Base-by-base conservation (phyloP, 2,113 vertebrate species). In the Hymenochirus boettgeri region DNA sequence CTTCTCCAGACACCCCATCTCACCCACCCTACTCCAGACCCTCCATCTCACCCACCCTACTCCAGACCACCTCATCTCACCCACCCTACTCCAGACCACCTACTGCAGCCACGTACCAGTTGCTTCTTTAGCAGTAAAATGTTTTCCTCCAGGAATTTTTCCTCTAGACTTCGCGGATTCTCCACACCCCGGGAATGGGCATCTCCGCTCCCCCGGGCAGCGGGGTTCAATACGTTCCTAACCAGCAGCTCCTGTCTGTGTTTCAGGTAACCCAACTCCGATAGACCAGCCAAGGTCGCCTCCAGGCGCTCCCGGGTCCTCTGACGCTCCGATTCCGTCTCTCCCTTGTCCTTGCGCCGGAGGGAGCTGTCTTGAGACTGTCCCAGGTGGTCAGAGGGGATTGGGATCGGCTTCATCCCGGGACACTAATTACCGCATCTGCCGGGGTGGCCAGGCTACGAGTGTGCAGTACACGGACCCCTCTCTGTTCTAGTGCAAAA, bases 141-240 rank as follows among this genome's bases (percentile, higher is more conserved):
- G 78, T 94, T 94, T 76, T 95, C 91, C 83, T 94, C 91, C 78
- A 93, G 70, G 78, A 91, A 84, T 80, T 90, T 91, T 80, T 93
- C 92, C 83, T 93, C 90, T 51, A 87, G 78, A 74, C 85, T 92
- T 69, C 82, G 82, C 45, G 70, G 71, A 65, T 69, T 67, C 17
- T 82, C 81, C 58, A 70, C 79, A 0, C 70, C 23, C 22, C 53
- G 18, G 58, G 61, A 58, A 0, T 13, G 10, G 4, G 52, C 10
- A 12, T 60, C 72, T 13, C 31, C 59, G 31, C 74, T 62, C 0
- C 51, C 27, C 47, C 57, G 67, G 27, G 24, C 3, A 5, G 3
- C 7, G 11, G 52, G 56, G 48, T 50, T 71, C 70, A 93, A 79
- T n/a, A 83, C 86, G 17, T 82, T 76, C 39, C 83, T 79, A 60